Base-by-base conservation (phyloP, 1,140 invertebrate species). In the Pristionchus pacificus region DNA sequence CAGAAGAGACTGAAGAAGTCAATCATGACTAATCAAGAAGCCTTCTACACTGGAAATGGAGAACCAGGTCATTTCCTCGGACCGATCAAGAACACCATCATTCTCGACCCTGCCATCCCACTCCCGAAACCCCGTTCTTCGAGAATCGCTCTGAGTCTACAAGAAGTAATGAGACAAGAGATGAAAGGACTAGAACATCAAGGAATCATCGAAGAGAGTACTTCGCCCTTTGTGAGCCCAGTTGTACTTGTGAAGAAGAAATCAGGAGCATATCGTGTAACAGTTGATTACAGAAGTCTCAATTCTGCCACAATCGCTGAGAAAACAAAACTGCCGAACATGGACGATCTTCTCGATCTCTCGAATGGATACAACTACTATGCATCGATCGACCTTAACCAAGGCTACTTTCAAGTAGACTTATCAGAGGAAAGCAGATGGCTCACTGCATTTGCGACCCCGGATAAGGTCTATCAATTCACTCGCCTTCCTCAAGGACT, bases 231-330 rank as follows among this genome's bases (percentile, higher is more conserved):
- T 31, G 24, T 30, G 2, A 33, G 27, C 0, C 74, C 74, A 2
- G 70, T 75, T 30, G 74, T 75, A 25, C 19, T 75, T 3, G 74
- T 75, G 15, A 33, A 29, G 27, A 75, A 75, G 33, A 65, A 75
- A n/a, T 31, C 49, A 15, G 59, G 30, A 31, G 25, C 74, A 2
- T 64, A 29, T 6, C 19, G 74, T 55, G 76, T 75, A 27, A 66
- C 73, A 1, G 65, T 70, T 10, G 74, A 75, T 33, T 75, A 74
- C 33, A 57, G 67, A 27, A 2, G 14, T 2, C 59, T 69, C 2
- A 69, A 69, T 38, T 27, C 57, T 33, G 67, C 49, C 1, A 69
- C 67, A 0, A 10, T n/a, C 3, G 32, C 32, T 31, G 14, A 69
- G 14, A 69, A n/a, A 15, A 60, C 60, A 27, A 57, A 24, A 13